Percentiles rank a stretch among this genome's conserved stretches.
Evolutionary conservation across 2,888 invertebrate genomes (phyloP).

Genomic region (Limnephilus marmoratus): DNA sequence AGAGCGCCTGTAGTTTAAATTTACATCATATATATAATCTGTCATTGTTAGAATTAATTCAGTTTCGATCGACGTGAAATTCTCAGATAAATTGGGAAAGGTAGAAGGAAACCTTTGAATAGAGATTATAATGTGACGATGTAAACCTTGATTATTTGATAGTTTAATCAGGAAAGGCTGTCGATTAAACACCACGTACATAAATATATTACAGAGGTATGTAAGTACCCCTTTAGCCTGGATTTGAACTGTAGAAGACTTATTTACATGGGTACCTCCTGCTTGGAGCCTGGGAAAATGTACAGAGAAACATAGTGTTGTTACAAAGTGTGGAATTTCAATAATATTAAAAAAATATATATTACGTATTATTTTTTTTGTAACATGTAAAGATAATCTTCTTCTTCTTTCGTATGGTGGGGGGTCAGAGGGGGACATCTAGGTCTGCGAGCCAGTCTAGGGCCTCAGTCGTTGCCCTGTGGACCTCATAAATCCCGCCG

Average conservation of each 20-base stretch:
- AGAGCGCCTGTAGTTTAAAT: background rate
- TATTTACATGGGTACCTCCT: background rate
- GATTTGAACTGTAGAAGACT: background rate
- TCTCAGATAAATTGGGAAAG: background rate
- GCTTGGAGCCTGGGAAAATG: background rate
- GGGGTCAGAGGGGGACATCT: too few relatives aligned
- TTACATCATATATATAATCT: background rate
- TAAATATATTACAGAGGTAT: background rate
- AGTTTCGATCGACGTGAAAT: background rate
- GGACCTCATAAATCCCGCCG: too few relatives aligned
- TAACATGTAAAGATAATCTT: too few relatives aligned
- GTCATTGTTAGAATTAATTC: background rate
- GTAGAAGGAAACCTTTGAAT: background rate
- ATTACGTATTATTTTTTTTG: too few relatives aligned
- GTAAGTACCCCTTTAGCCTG: background rate
- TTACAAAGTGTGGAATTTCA: too few relatives aligned
- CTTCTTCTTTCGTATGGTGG: too few relatives aligned
- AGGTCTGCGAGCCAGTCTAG: too few relatives aligned
- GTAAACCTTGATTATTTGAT: background rate
- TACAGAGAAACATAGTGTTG: background rate
- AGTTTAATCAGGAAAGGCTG: background rate
- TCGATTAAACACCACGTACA: background rate
- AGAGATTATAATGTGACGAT: background rate
- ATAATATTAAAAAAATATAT: too few relatives aligned
- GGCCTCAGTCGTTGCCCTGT: too few relatives aligned